Percentiles rank a stretch among this genome's conserved stretches.
Evolutionary conservation across 2,113 vertebrate genomes (phyloP).

Genomic region (Myanophis thanlyinensis): DNA sequence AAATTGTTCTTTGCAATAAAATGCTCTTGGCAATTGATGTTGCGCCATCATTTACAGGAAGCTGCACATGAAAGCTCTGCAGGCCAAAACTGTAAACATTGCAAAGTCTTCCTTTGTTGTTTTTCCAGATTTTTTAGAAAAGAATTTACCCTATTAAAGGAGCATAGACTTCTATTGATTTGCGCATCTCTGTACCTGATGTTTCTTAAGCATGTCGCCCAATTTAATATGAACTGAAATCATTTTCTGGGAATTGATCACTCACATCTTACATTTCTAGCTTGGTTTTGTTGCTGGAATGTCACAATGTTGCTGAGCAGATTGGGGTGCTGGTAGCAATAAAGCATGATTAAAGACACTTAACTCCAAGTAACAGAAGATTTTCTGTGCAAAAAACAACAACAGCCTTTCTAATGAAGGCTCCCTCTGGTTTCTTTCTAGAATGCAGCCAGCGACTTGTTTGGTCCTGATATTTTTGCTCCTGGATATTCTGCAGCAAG

Average conservation of each 20-base stretch:
- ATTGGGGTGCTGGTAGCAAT: not conserved
- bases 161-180: not conserved
- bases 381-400: not conserved
- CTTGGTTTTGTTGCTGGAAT: not conserved
- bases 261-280: not conserved
- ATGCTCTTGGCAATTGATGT: not conserved
- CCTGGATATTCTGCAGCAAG: slow-evolving; percentile 42
- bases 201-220: not conserved
- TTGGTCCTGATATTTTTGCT: slow-evolving; percentile 80
- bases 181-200: not conserved
- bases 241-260: not conserved
- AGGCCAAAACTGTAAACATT: not conserved
- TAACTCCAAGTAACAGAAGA: not conserved
- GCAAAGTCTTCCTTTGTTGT: not conserved
- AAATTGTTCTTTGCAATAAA: not conserved
- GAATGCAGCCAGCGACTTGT: slow-evolving; percentile 74
- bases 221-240: not conserved
- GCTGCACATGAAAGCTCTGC: not conserved
- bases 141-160: not conserved
- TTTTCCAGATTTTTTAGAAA: not conserved
- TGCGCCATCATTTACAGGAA: not conserved
- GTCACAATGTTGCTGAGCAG: not conserved
- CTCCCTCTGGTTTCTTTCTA: slow-evolving; percentile 42
- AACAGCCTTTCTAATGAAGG: not conserved
- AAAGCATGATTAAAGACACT: not conserved